These are phyloP conservation scores for Nymphalis c-album DNA, from an alignment of 2,888 invertebrate species.

Conservation along the genomic window DNA sequence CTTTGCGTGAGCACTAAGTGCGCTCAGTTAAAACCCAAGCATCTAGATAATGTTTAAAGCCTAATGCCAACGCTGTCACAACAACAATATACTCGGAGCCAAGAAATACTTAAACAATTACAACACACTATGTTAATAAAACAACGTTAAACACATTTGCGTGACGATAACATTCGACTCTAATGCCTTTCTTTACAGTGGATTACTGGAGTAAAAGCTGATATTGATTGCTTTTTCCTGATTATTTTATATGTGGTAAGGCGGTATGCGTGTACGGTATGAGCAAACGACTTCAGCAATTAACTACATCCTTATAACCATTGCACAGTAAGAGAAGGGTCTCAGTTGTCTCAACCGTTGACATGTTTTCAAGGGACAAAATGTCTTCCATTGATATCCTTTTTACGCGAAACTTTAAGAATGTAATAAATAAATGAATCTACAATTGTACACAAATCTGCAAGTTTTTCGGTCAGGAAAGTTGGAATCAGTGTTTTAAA, in stretches of 20 bases:
- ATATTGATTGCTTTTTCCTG: not conserved
- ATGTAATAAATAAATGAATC: no score
- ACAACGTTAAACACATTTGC: slow-evolving; percentile 6
- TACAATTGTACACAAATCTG: no score
- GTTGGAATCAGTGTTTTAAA: no score
- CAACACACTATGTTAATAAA: slow-evolving; percentile 22
- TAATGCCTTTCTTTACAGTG: not conserved
- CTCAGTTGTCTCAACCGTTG: not conserved
- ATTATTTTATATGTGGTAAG: not conserved
- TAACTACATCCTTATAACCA: not conserved
- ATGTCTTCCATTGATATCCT: not conserved
- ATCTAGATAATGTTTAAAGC: slow-evolving; percentile 25
- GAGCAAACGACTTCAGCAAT: not conserved
- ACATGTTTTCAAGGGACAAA: not conserved
- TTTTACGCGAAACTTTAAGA: no score
- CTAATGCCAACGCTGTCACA: slow-evolving; percentile 3
- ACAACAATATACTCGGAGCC: not conserved
- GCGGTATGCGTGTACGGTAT: not conserved
- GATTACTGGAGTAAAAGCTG: not conserved
- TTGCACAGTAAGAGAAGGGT: not conserved
- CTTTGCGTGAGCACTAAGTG: slow-evolving; percentile 19
- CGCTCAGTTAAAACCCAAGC: slow-evolving; percentile 12
- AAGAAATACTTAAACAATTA: slow-evolving; percentile 23
- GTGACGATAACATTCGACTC: not conserved
- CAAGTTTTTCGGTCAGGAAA: no score